Conservation (phyloP, 2,888 invertebrate genomes). For the Zaprionus obscuricornis region DNA sequence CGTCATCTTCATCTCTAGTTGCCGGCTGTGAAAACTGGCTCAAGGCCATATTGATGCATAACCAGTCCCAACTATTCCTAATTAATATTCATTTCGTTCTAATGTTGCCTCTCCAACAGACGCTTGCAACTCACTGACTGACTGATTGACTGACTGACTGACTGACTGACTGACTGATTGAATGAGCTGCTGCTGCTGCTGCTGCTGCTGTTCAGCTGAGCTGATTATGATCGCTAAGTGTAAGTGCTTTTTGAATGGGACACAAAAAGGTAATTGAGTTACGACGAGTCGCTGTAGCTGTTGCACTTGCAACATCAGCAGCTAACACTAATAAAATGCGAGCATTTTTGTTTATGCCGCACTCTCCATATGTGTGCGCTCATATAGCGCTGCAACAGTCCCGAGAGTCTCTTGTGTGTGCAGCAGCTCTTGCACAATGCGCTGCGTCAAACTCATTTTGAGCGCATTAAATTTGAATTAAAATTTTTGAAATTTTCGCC, state of each 20-base stretch:
- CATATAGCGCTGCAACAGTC: slow-evolving; percentile 25
- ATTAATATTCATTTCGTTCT: slow-evolving; percentile 38
- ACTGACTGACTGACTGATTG: too few species aligned
- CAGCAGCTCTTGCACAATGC: slow-evolving; percentile 57
- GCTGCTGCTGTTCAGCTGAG: neutral
- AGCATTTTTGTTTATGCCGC: neutral
- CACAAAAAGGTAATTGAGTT: slow-evolving; percentile 26
- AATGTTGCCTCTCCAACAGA: too few species aligned
- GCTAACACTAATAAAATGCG: slow-evolving; percentile 15
- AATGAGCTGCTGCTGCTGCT: too few species aligned
- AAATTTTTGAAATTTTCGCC: slow-evolving; percentile 68
- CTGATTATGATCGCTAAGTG: slow-evolving; percentile 16
- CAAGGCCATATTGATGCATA: slow-evolving; percentile 31
- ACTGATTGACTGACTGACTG: too few species aligned
- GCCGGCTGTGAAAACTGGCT: slow-evolving; percentile 22
- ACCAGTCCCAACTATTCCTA: slow-evolving; percentile 38
- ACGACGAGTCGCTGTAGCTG: slow-evolving; percentile 18
- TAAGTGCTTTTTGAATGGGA: slow-evolving; percentile 31
- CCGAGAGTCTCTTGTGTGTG: slow-evolving; percentile 11
- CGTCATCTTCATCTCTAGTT: slow-evolving; percentile 37
- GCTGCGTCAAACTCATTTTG: slow-evolving; percentile 57
- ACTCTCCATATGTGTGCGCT: slow-evolving; percentile 9
- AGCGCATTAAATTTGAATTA: slow-evolving; percentile 73
- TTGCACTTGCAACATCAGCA: slow-evolving; percentile 32
- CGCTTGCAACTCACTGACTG: too few species aligned